Evolutionary conservation across 1,140 invertebrate genomes (phyloP).

Genomic region (Eurosta solidaginis): DNA sequence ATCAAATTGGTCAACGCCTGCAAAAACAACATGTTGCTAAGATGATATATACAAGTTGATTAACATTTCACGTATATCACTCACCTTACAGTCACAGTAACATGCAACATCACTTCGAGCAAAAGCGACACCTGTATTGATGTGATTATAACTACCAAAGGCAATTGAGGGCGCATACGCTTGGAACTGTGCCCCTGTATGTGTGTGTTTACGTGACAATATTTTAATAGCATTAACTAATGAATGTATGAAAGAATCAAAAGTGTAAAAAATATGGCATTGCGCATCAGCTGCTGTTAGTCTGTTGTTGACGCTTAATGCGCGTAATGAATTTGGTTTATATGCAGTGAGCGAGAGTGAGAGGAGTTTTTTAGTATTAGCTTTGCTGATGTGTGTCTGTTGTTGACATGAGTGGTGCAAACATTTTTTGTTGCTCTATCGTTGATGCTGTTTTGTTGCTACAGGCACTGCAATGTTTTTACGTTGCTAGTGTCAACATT

Average conservation of each 20-base stretch:
- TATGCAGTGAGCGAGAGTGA: no score
- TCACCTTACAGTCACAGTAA: neutral
- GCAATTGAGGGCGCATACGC: neutral
- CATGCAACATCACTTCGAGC: neutral
- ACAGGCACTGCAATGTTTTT: neutral
- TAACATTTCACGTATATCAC: neutral
- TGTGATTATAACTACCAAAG: neutral
- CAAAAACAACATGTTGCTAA: neutral
- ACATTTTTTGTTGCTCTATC: neutral
- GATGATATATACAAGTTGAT: neutral
- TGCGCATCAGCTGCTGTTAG: neutral
- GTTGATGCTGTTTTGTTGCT: neutral
- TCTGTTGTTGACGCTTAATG: neutral
- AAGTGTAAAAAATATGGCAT: neutral
- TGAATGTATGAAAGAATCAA: neutral
- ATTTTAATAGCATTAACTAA: conserved; percentile 7
- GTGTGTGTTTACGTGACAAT: neutral
- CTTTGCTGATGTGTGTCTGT: no score
- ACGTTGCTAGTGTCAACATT: neutral
- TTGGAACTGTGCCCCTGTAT: neutral
- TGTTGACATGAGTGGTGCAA: no score
- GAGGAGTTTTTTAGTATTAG: no score
- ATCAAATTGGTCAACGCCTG: neutral
- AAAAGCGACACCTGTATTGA: neutral
- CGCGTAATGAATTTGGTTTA: conserved; percentile 16